These are phyloP conservation scores for Etheostoma spectabile DNA, from an alignment of 2,113 vertebrate species.

Conservation along the genomic window DNA sequence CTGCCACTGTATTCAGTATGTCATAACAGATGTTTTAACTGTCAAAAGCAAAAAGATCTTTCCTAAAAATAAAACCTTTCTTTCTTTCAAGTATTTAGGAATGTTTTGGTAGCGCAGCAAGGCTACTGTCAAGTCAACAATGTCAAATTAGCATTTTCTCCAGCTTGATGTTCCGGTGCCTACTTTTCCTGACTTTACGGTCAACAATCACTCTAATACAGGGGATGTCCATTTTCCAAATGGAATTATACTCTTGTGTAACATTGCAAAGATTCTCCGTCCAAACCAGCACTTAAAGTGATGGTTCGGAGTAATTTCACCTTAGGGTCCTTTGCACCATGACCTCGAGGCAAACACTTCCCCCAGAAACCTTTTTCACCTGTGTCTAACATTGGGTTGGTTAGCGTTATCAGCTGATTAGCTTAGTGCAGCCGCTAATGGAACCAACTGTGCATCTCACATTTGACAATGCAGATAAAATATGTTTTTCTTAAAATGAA, in stretches of 20 bases:
- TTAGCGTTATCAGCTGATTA: too few relatives aligned
- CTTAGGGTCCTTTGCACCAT: too few relatives aligned
- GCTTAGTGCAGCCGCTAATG: too few relatives aligned
- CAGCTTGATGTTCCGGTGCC: not conserved
- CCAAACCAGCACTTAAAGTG: constrained; percentile 17
- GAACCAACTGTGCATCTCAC: too few relatives aligned
- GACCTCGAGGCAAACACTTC: too few relatives aligned
- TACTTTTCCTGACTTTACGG: not conserved
- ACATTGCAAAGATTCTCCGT: not conserved
- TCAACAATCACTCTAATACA: not conserved
- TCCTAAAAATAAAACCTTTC: not conserved
- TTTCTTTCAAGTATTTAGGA: not conserved
- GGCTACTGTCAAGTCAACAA: not conserved
- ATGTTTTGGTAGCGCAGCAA: not conserved
- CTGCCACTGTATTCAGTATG: not conserved
- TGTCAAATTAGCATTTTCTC: not conserved
- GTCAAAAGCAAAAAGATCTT: not conserved
- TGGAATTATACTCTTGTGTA: not conserved
- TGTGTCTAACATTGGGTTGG: too few relatives aligned
- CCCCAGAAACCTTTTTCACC: too few relatives aligned
- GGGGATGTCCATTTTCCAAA: not conserved
- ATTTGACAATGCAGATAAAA: too few relatives aligned
- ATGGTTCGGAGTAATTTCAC: too few relatives aligned
- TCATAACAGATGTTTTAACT: not conserved
- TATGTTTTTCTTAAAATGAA: too few relatives aligned